These are phyloP conservation scores for Dendrolimus pini DNA, from an alignment of 2,888 invertebrate species.

Conservation along the genomic window DNA sequence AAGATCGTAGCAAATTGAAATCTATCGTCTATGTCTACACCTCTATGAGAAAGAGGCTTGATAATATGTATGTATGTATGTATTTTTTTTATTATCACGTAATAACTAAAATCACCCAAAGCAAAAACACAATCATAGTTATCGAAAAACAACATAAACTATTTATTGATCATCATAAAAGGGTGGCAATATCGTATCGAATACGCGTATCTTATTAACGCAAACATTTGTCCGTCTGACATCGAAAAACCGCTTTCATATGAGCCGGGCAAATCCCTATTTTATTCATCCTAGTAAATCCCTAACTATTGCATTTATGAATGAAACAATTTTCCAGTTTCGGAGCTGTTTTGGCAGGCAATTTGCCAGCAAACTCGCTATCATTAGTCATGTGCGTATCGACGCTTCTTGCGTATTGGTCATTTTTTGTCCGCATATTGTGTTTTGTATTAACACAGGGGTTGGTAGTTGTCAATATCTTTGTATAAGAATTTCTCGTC, in stretches of 20 bases:
- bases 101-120: too few species aligned
- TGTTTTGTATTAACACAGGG: slow-evolving; percentile 44
- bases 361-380: slow-evolving; percentile 59
- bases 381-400: slow-evolving; percentile 70
- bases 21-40: too few species aligned
- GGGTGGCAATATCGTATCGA: slow-evolving; percentile 12
- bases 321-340: slow-evolving; percentile 73
- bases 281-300: slow-evolving; percentile 64
- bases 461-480: slow-evolving; percentile 28
- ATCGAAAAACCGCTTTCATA: slow-evolving; percentile 30
- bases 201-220: slow-evolving; percentile 26
- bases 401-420: slow-evolving; percentile 55
- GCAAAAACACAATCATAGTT: too few species aligned
- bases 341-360: slow-evolving; percentile 59
- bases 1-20: too few species aligned
- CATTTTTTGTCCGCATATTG: slow-evolving; percentile 58
- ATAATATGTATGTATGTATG: too few species aligned
- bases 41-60: too few species aligned
- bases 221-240: slow-evolving; percentile 42
- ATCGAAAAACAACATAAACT: background rate
- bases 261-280: slow-evolving; percentile 51
- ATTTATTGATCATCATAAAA: slow-evolving; percentile 1
- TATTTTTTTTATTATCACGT: too few species aligned
- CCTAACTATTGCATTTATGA: slow-evolving; percentile 60
- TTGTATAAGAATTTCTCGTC: slow-evolving; percentile 2